Base-by-base conservation (phyloP, 2,888 invertebrate species). In the Gibbula magus region DNA sequence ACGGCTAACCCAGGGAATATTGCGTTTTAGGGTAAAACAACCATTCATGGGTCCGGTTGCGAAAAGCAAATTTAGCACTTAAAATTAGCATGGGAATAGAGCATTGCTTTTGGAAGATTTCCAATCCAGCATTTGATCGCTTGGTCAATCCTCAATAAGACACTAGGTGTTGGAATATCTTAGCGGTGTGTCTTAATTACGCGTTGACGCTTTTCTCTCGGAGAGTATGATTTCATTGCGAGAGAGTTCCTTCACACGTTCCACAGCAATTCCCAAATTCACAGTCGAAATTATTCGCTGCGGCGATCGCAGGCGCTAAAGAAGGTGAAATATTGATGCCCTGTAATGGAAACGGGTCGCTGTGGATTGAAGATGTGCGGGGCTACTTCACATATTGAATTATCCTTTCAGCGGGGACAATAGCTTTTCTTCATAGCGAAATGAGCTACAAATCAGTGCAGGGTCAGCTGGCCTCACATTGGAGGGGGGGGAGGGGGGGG, bases 221-320 rank as follows among this genome's bases (percentile, higher is more conserved):
- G 61, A 25, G 61, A 61, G 25, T 22, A 61, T 61, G 61, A 61
- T 61, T 29, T 61, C 22, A 61, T 61, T 61, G 25, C 25, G 29
- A 16, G 29, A 18, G 29, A 29, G 16, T 61, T 18, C 61, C 29
- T 61, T 61, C 61, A 29, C 61, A n/a, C 61, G 61, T 25, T 25
- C 25, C 25, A 25, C 16, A 61, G 18, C n/a, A 22, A 16, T 25
- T n/a, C 16, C 61, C 61, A 10, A 61, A 29, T 61, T 29, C 61
- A 29, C 61, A 61, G 61, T 61, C 61, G 25, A 61, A 61, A 61
- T 61, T 61, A 61, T 61, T 61, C 61, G 29, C 61, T 29, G 61
- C 61, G 61, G 61, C 25, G 29, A 25, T 25, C 29, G 10, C 13
- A 61, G 61, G 61, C 29, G 61, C 25, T 25, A 25, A 25, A 29